Evolutionary conservation across 2,113 vertebrate species (phyloP), one percentile per base, ranked within the genome.

Genomic region (Anolis sagrei): DNA sequence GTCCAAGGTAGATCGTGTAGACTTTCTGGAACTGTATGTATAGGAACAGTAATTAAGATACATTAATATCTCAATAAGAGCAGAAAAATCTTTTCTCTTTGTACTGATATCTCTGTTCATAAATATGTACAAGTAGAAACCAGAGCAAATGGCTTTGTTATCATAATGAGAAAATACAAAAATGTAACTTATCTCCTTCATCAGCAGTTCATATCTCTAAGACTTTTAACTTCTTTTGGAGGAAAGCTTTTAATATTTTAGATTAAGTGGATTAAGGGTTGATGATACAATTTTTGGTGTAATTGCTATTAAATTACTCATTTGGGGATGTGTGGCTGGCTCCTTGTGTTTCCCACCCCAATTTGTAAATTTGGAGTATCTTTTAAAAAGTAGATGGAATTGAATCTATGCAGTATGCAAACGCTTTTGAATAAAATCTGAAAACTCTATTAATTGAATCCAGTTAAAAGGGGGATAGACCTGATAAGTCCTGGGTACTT

Each of bases 1-100:
- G 68, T 27, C 36, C 18, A 32, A 68, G 86, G 79, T 19, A 78
- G 51, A 58, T 21, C 44, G 72, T 87, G 82, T 68, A 80, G 69
- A 34, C 62, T 58, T 68, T 44, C 36, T 39, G 23, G 32, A 79
- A 34, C 36, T 73, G 29, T 73, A n/a, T n/a, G 7, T 25, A 61
- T 10, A 51, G 23, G 13, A 62, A 44, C 44, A 66, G 70, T 75
- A 81, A 76, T 81, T 68, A 51, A 64, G 34, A 10, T 86, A 64
- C 6, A 49, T 25, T 83, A 81, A 32, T 64, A 49, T 64, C 23
- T 64, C 61, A 39, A 44, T 44, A 27, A 29, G 54, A 58, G 58
- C 13, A 64, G 21, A 11, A 29, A 79, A 39, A 29, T 36, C 32
- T 7, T 81, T 69, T 25, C 62, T 81, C 48, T 69, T 81, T 81